Conservation (phyloP, 1,140 invertebrate species). For the Drosophila nikananu region DNA sequence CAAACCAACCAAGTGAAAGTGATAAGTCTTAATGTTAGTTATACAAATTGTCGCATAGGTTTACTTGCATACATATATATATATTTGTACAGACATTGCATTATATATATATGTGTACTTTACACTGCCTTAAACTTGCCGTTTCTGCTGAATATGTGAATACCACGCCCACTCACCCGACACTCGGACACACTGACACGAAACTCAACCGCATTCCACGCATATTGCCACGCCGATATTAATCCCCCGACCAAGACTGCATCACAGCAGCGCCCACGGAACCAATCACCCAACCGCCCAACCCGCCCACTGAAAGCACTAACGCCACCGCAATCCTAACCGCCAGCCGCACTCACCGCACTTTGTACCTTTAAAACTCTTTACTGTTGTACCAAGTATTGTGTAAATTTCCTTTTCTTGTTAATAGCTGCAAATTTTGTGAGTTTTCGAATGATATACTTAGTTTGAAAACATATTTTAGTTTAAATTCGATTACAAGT, state of each 20-base stretch:
- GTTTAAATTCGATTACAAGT: background rate
- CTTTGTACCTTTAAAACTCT: slow-evolving; percentile 77
- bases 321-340: slow-evolving; percentile 54
- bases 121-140: slow-evolving; percentile 83
- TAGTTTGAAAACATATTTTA: background rate
- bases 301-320: slow-evolving; percentile 52
- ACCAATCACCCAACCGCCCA: slow-evolving; percentile 13
- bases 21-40: slow-evolving; percentile 84
- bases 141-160: slow-evolving; percentile 83
- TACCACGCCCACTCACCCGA: slow-evolving; percentile 59
- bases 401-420: slow-evolving; percentile 11
- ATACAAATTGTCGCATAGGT: slow-evolving; percentile 82
- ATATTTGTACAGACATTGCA: slow-evolving; percentile 56
- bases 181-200: slow-evolving; percentile 8
- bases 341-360: slow-evolving; percentile 78
- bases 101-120: slow-evolving; percentile 71
- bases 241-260: slow-evolving; percentile 45
- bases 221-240: slow-evolving; percentile 22
- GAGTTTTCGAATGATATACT: background rate
- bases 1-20: slow-evolving; percentile 80
- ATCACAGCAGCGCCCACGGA: slow-evolving; percentile 12
- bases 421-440: slow-evolving; percentile 3
- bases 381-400: slow-evolving; percentile 78
- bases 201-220: slow-evolving; percentile 13
- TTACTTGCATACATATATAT: slow-evolving; percentile 69